These are phyloP conservation scores for Paracanthobrama guichenoti DNA, from an alignment of 2,113 vertebrate species.

Conservation along the genomic window DNA sequence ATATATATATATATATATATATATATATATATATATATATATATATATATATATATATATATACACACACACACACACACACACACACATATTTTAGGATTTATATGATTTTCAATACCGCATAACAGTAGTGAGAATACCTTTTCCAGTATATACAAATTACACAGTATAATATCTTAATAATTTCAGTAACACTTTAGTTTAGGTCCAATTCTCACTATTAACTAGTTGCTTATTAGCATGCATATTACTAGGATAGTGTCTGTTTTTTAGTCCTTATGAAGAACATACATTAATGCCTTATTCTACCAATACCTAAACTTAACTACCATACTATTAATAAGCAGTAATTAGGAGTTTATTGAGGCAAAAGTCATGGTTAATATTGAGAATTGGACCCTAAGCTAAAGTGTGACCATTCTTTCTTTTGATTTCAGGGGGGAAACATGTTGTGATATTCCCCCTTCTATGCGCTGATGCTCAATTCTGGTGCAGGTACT, in stretches of 20 bases:
- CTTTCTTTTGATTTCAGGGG: not conserved
- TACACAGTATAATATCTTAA: not conserved
- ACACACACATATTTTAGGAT: not conserved
- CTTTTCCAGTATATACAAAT: not conserved
- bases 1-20: not conserved
- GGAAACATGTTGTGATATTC: not conserved
- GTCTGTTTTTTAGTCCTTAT: no score
- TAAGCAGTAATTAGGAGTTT: no score
- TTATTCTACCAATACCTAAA: no score
- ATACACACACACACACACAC: no score
- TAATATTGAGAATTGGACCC: no score
- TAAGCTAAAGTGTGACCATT: not conserved
- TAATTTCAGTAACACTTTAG: no score
- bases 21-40: not conserved
- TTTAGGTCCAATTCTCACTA: no score
- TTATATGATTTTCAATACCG: not conserved
- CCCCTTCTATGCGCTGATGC: not conserved
- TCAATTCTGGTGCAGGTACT: slow-evolving; percentile 7
- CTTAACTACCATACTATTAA: no score
- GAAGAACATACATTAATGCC: no score
- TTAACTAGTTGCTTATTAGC: no score
- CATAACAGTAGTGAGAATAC: not conserved
- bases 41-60: not conserved
- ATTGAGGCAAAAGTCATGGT: no score
- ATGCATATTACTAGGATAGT: no score